Conservation (phyloP, 2,113 vertebrate species). For the Isichthys henryi region DNA sequence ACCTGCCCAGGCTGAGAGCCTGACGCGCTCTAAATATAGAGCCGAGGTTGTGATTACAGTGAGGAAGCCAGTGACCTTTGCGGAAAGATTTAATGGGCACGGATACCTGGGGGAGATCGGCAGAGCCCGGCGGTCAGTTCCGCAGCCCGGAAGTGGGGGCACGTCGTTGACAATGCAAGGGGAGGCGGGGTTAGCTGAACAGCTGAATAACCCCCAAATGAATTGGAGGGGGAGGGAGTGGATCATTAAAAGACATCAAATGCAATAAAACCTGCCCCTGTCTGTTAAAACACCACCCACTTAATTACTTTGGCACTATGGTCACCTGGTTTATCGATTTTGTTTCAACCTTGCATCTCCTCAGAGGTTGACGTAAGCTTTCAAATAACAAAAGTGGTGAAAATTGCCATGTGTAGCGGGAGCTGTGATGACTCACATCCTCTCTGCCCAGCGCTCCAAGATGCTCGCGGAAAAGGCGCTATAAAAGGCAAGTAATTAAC, state of each 20-base stretch:
- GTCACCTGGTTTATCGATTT: background rate
- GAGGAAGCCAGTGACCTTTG: background rate
- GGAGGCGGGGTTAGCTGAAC: background rate
- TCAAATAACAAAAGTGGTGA: background rate
- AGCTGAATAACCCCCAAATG: background rate
- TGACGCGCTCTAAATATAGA: background rate
- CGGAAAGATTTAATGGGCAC: background rate
- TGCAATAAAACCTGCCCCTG: background rate
- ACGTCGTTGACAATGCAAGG: background rate
- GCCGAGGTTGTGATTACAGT: background rate
- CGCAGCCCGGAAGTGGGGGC: background rate
- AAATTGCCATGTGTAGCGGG: background rate
- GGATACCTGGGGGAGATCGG: background rate
- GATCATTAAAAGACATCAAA: background rate
- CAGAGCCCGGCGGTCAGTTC: background rate
- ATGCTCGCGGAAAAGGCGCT: background rate
- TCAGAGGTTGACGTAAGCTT: background rate
- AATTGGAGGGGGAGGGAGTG: background rate
- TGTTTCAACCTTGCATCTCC: background rate
- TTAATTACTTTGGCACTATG: background rate
- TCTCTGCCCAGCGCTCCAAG: background rate
- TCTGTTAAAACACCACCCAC: background rate
- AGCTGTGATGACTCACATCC: slow-evolving; percentile 3
- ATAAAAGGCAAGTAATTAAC: background rate
- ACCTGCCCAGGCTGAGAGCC: background rate